Evolutionary conservation across 2,888 invertebrate species (phyloP), one percentile per base, ranked within the genome.

Genomic region (Melanophora roralis): DNA sequence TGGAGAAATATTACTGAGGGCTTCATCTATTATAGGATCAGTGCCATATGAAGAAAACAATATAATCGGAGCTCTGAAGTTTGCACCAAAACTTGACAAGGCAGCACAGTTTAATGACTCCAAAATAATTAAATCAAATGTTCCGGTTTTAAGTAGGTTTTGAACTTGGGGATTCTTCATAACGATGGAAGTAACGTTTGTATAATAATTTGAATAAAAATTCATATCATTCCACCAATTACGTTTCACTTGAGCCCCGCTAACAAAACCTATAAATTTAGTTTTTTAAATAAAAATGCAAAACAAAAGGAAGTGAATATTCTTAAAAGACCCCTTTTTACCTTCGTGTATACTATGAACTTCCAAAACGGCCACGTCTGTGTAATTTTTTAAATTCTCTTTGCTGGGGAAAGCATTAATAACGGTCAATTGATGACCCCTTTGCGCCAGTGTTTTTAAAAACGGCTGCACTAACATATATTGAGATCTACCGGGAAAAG

Each of bases 381-480:
- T 78, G 53, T 85, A 85, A 53, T 87, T 87, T 14, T 83, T 81
- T 0, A 86, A 16, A 0, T 85, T 84, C 0, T 84, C 82, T 57
- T 84, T 83, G 53, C 85, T 85, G 3, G 88, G 87, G 83, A 86
- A 87, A 0, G 87, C 83, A 11, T 87, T 86, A 6, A 89, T 86
- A 6, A 89, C 85, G 2, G 88, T 89, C 2, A 90, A 81, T 55
- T 90, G 84, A 81, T 90, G 90, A 0, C 90, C 90, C 1, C 84
- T 83, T 0, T 84, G 81, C 0, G 89, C 89, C 47, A 89, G 79
- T n/a, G 73, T 84, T 49, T 84, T 84, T 69, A 87, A 83, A 57
- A 86, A 81, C 0, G 87, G 78, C 43, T 84, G 79, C n/a, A 84
- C 86, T 12, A 86, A 78, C 16, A 86, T 84, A 69, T 89, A 89